Base-by-base conservation (phyloP, 2,113 vertebrate genomes). In the Oceanites oceanicus region DNA sequence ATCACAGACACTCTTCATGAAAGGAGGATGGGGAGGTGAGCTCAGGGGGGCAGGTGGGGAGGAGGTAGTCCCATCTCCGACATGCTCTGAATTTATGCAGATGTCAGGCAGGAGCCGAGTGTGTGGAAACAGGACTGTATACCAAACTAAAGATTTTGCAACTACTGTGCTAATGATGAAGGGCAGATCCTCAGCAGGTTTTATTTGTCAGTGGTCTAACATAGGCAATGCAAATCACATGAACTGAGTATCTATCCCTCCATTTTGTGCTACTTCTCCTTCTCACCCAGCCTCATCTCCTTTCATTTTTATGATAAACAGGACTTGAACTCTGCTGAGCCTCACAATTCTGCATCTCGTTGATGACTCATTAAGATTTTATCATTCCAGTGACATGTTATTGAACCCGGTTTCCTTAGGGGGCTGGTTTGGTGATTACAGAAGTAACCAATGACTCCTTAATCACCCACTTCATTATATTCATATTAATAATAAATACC, bases 401-500 rank as follows among this genome's bases (percentile, higher is more conserved):
- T 96, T 97, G 95, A 97, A 97, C 95, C 47, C 72, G 50, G 40
- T 85, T 91, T 97, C 92, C 95, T 97, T 91, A 71, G 72, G 86
- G 95, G 90, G 52, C 63, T 97, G 89, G 56, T 90, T 72, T 90
- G 79, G 79, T 96, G 91, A 97, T 97, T 97, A 88, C 19, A 92
- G 78, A 65, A 96, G 72, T 97, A 96, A 96, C 92, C 95, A 94
- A 61, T 52, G 96, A 96, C 95, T 98, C 80, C 70, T 97, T 97
- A 97, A 96, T 97, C 90, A 95, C 71, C 63, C 79, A 95, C 91
- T 97, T 97, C 90, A 97, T 98, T 98, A 97, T 95, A 86, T 96
- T 96, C 80, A 68, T 97, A 96, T 97, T 97, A 98, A 97, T 98
- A 97, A 97, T 97, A 97, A 97, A 97, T 97, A 97, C 56, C 55